A percentile compares a stretch with the other conserved stretches of the same genome.
Evolutionary conservation across 2,888 invertebrate species (phyloP).

Genomic region (Zootermopsis nevadensis): DNA sequence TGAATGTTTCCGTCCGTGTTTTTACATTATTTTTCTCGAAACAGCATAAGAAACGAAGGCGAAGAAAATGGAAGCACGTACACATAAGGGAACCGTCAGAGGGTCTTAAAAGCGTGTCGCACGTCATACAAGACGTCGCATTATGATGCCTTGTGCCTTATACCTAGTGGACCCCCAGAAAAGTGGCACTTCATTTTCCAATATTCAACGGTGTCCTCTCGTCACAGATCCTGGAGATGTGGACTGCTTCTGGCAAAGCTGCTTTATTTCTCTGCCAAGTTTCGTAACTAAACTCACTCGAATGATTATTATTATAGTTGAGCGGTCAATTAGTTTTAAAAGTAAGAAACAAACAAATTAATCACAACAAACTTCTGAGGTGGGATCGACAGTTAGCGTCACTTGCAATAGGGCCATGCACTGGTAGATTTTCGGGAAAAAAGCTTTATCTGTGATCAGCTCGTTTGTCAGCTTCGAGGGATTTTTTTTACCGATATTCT

Average conservation of each 20-base stretch:
- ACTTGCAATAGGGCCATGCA: too few species aligned
- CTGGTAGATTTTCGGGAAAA: too few species aligned
- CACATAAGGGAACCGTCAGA: too few species aligned
- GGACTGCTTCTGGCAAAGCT: neutral
- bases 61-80: too few species aligned
- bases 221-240: neutral
- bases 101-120: too few species aligned
- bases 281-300: neutral
- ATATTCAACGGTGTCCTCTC: neutral
- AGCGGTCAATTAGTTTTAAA: neutral
- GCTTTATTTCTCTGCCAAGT: neutral
- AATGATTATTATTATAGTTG: too few species aligned
- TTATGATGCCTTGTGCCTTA: neutral
- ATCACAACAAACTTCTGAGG: neutral
- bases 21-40: too few species aligned
- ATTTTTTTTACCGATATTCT: neutral
- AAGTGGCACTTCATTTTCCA: neutral
- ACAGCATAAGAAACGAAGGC: too few species aligned
- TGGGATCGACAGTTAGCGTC: neutral
- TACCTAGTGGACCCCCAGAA: neutral
- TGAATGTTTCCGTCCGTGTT: too few species aligned
- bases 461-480: too few species aligned
- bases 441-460: too few species aligned
- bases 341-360: neutral
- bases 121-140: too few species aligned